Percentiles rank a stretch among this genome's conserved stretches.
These are phyloP conservation scores for Drosophila parthenogenetica DNA, from an alignment of 2,888 invertebrate genomes.

Conservation along the genomic window DNA sequence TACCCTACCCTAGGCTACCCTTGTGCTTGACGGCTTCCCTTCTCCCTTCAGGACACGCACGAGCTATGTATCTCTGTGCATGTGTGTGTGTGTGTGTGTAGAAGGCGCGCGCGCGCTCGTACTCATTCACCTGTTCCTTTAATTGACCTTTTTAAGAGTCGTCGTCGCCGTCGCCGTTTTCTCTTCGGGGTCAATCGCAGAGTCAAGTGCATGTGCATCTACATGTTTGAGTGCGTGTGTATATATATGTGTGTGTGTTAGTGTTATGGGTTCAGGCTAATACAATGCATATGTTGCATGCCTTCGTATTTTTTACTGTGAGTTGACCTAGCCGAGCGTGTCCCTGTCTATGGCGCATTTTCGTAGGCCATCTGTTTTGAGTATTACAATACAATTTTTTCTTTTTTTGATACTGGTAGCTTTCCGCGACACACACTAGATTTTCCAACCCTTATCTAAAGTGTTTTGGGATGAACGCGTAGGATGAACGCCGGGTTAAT, in stretches of 20 bases:
- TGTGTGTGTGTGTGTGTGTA: not conserved
- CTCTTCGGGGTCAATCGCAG: constrained; percentile 38
- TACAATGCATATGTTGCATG: constrained; percentile 13
- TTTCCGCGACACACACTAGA: not conserved
- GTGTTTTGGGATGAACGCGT: not conserved
- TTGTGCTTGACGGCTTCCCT: not conserved
- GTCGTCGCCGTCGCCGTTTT: constrained; percentile 14
- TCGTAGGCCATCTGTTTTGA: constrained; percentile 1
- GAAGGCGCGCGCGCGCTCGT: constrained; percentile 48
- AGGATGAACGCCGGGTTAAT: not conserved
- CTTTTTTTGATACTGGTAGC: not conserved
- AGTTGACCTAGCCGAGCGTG: constrained; percentile 9
- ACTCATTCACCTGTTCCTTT: constrained; percentile 72
- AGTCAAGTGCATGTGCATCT: constrained; percentile 38
- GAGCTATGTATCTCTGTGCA: constrained; percentile 11
- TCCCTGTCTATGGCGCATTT: constrained; percentile 4
- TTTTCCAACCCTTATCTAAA: constrained; percentile 5
- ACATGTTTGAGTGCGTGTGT: not conserved
- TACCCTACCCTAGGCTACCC: too few relatives aligned
- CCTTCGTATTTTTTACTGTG: constrained; percentile 2
- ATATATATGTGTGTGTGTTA: not conserved
- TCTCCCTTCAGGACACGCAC: constrained; percentile 17
- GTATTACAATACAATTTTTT: not conserved
- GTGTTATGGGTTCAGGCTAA: constrained; percentile 11
- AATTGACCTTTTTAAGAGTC: constrained; percentile 73